Conservation (phyloP, 2,888 invertebrate genomes). For the Oscheius sp. region DNA sequence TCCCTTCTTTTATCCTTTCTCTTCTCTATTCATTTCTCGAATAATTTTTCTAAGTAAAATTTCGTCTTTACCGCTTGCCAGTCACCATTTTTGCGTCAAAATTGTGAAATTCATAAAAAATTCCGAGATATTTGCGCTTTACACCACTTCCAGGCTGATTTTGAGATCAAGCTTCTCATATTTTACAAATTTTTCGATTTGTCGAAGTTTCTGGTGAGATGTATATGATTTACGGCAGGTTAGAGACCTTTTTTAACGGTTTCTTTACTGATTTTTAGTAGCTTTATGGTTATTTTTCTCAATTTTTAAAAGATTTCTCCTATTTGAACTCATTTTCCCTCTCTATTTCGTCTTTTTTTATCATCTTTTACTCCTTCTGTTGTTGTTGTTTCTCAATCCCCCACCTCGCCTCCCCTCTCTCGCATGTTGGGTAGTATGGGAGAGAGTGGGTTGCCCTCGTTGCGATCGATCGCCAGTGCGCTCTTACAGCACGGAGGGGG, state of each 20-base stretch:
- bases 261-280: no score
- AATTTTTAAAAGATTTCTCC: background rate
- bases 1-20: conserved; percentile 15
- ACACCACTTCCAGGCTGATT: no score
- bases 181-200: no score
- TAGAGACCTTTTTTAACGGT: no score
- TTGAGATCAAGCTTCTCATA: no score
- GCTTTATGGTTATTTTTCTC: background rate
- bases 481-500: conserved; percentile 31
- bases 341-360: background rate
- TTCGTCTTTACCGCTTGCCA: background rate
- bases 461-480: conserved; percentile 20
- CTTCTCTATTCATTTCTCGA: background rate
- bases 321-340: background rate
- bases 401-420: background rate
- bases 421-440: conserved; percentile 33
- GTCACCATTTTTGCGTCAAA: background rate
- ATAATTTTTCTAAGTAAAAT: background rate
- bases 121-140: background rate
- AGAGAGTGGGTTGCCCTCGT: conserved; percentile 34
- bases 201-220: no score
- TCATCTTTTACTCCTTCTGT: background rate
- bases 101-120: background rate
- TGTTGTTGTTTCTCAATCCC: conserved; percentile 12
- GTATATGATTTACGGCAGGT: no score